phyloP scores from a whole-genome alignment of 2,888 invertebrate species.

The Tromatobia lineatoria region DNA sequence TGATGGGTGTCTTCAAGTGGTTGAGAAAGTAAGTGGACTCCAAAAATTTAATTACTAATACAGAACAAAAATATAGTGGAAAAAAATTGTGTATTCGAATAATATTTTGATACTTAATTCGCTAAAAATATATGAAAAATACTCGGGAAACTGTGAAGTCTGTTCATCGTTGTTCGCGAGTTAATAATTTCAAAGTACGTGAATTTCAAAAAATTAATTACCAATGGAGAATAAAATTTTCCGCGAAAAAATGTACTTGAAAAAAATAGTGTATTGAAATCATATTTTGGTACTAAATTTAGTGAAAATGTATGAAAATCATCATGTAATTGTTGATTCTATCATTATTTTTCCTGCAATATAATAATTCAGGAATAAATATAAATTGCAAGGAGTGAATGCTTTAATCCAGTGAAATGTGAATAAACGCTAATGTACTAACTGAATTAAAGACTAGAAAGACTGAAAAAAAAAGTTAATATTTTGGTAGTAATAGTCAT shows the following conservation, averaged over 20 bases:
- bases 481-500: not conserved
- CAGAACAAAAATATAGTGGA: not conserved
- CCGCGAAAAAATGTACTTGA: not conserved
- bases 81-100: not conserved
- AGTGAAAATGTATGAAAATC: not conserved
- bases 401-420: not conserved
- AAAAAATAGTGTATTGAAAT: not conserved
- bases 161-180: conserved; percentile 57
- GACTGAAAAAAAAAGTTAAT: not conserved
- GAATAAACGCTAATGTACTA: too few relatives aligned
- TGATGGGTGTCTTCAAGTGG: conserved; percentile 81
- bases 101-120: not conserved
- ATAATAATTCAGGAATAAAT: not conserved
- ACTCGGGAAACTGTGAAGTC: conserved; percentile 65
- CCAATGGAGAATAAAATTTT: too few relatives aligned
- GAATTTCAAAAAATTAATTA: conserved; percentile 13
- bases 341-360: not conserved
- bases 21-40: conserved; percentile 79
- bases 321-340: not conserved
- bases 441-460: too few relatives aligned
- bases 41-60: not conserved
- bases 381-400: not conserved
- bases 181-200: conserved; percentile 76
- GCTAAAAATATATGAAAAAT: not conserved
- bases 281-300: not conserved